Evolutionary conservation across 2,113 vertebrate genomes (phyloP), one percentile per base, ranked within the genome.

Genomic region (Oceanites oceanicus): DNA sequence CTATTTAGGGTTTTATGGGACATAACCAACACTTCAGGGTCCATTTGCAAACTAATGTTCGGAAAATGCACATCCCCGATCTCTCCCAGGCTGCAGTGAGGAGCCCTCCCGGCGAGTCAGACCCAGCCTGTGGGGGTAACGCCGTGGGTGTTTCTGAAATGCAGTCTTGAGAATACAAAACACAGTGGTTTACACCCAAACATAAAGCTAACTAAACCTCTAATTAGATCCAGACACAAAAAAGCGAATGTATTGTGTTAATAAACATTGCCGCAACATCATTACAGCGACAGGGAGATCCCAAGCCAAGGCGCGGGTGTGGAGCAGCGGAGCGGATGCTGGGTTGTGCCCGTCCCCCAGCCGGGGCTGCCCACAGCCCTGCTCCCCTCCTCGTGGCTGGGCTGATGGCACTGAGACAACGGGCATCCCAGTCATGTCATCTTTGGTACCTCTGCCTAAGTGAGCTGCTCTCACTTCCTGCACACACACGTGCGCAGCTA

Each of bases 51-150:
- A 4, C 10, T 6, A 6, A 20, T 2, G 56, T 2, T 25, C 8
- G 16, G 91, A 20, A 52, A 36, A 84, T 0, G 27, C 36, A 3
- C 1, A 0, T 32, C 19, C 40, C 17, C 1, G 0, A 9, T 29
- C 52, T 76, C 26, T 53, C 19, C 42, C 58, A 4, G 32, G 66
- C 53, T 26, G 59, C 9, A 13, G 66, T 1, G 38, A 56, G 83
- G 52, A 78, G 45, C 45, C n/a, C 34, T 44, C 32, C 44, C 2
- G 0, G 11, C 0, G 4, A 8, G n/a, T 11, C 74, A 49, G 53
- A 23, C 30, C 42, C 52, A 42, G 62, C 21, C 66, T 1, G 19
- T 4, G 3, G 29, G 44, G 38, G 25, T 6, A 23, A 22, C 0
- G 29, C 25, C 44, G 7, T 2, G 0, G 17, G 9, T 1, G 4